Evolutionary conservation across 2,113 vertebrate species (phyloP).

Genomic region (Gasterosteus aculeatus): DNA sequence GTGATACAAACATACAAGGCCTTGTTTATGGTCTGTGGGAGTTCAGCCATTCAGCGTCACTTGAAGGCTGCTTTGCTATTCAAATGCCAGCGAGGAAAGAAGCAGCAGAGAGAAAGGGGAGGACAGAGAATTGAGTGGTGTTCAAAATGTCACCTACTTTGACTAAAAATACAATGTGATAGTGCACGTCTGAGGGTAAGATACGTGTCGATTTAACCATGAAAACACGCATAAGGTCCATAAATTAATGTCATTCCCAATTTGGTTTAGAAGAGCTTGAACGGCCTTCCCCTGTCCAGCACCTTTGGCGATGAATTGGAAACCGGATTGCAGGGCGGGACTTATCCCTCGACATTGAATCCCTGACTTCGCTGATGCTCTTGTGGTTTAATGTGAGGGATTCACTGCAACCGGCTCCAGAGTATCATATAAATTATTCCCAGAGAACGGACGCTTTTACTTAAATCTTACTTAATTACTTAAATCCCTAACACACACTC

Average conservation of each 20-base stretch:
- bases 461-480: too few species aligned
- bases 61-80: slow-evolving; percentile 75
- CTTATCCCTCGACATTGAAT: not conserved
- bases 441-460: not conserved
- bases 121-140: not conserved
- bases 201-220: not conserved
- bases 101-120: slow-evolving; percentile 16
- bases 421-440: not conserved
- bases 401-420: not conserved
- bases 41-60: slow-evolving; percentile 63
- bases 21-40: slow-evolving; percentile 70
- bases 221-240: not conserved
- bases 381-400: not conserved
- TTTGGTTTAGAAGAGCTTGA: not conserved
- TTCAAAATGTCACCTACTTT: slow-evolving; percentile 1
- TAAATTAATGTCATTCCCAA: not conserved
- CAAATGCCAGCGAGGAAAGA: slow-evolving; percentile 67
- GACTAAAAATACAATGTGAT: not conserved
- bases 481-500: too few species aligned
- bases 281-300: not conserved
- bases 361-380: not conserved
- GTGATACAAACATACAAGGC: slow-evolving; percentile 50
- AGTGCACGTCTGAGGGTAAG: not conserved
- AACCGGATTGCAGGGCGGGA: not conserved
- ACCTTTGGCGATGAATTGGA: not conserved